Evolutionary conservation across 35 echinoderm and acorn worm species (phyloP), one percentile per base, ranked within the genome.

Genomic region (Diadema setosum): DNA sequence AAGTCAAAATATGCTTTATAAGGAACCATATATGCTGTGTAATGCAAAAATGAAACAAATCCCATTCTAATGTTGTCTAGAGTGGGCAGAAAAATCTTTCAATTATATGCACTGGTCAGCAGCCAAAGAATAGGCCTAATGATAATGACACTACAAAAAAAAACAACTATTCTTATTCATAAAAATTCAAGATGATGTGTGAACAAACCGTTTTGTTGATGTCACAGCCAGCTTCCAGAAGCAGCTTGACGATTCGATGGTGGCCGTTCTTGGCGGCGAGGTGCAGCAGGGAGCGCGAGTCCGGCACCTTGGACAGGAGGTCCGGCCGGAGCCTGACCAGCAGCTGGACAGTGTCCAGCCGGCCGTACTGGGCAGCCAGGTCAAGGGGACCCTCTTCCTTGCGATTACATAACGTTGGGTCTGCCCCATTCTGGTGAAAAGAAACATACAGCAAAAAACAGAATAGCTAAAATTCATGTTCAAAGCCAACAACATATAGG

Each of bases 181-280:
- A n/a, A n/a, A n/a, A n/a, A n/a, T n/a, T 55, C 49, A 16, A 55
- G 21, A 55, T 16, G 49, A 2, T 0, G 49, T n/a, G 14, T 55
- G 14, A 55, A 12, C 46, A 70, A 87, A 99, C 96, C 93, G 65
- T 91, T 49, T 94, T 91, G 80, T 99, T 94, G 27, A 99, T 99
- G 65, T 99, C 90, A 58, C 89, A 94, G 3, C 96, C 96, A 15
- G 59, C 90, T 0, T 94, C 92, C 48, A 99, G 63, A 3, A 99
- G 74, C 3, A 85, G 65, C 56, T 91, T 94, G 46, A 99, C 84
- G 3, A 99, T 82, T 4, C 80, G 73, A 65, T 89, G 89, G 84
- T 99, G 96, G 5, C 96, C 96, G 49, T 95, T 99, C 15, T 93
- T 91, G 0, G 96, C 92, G 3, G 96, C 96, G 3, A 99, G 86